Evolutionary conservation across 2,888 invertebrate species (phyloP).

Genomic region (Cotesia congregata): DNA sequence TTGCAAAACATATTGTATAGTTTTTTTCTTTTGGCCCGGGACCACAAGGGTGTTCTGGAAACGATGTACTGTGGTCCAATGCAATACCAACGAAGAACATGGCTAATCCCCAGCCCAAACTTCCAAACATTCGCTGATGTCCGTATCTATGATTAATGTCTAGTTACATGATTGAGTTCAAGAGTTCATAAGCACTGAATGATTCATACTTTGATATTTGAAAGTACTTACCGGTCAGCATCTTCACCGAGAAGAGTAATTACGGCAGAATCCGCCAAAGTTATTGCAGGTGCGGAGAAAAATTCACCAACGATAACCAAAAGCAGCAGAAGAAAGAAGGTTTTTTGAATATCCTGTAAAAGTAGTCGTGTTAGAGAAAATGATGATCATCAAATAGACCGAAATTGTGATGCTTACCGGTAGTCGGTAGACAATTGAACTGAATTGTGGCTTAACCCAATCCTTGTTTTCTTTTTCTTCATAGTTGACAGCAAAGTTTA

Average conservation of each 20-base stretch:
- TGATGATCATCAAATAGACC: slow-evolving; percentile 7
- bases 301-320: slow-evolving; percentile 97
- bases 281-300: slow-evolving; percentile 96
- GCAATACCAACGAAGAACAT: slow-evolving; percentile 99
- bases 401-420: slow-evolving; percentile 62
- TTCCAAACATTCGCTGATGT: slow-evolving; percentile 98
- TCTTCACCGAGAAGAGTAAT: slow-evolving; percentile 91
- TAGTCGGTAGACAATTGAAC: slow-evolving; percentile 90
- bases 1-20: slow-evolving; percentile 98
- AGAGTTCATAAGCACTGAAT: too few species aligned
- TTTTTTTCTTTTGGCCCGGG: slow-evolving; percentile 94
- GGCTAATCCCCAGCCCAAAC: slow-evolving; percentile 97
- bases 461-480: slow-evolving; percentile 78
- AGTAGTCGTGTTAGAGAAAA: neutral
- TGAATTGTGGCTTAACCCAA: slow-evolving; percentile 92
- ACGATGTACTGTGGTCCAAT: slow-evolving; percentile 95
- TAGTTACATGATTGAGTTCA: too few species aligned
- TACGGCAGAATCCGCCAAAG: slow-evolving; percentile 93
- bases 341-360: slow-evolving; percentile 89
- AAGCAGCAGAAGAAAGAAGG: slow-evolving; percentile 93
- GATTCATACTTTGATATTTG: neutral
- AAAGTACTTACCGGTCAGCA: slow-evolving; percentile 73
- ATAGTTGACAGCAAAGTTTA: slow-evolving; percentile 84
- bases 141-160: slow-evolving; percentile 78
- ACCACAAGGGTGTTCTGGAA: slow-evolving; percentile 92